Evolutionary conservation across 2,888 invertebrate genomes (phyloP).

Genomic region (Spicauda simplicius): DNA sequence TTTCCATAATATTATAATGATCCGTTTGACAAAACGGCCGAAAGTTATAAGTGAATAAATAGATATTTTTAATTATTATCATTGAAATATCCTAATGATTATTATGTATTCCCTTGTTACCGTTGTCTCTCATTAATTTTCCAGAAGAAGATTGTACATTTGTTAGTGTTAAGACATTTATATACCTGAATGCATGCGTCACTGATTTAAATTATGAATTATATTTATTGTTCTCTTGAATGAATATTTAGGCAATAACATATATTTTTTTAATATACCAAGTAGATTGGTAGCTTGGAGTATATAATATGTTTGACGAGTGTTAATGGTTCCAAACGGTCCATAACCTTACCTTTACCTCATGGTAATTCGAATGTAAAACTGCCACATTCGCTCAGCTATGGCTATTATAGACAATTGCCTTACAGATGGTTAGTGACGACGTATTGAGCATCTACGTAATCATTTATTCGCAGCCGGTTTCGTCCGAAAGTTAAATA

Average conservation of each 20-base stretch:
- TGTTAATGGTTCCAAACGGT: background rate
- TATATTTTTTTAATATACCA: slow-evolving; percentile 45
- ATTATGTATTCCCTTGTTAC: slow-evolving; percentile 10
- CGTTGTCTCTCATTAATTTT: background rate
- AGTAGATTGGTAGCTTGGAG: slow-evolving; percentile 40
- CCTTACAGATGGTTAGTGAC: slow-evolving; percentile 71
- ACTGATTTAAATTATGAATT: slow-evolving; percentile 26
- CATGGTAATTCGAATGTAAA: slow-evolving; percentile 5
- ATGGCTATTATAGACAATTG: slow-evolving; percentile 47
- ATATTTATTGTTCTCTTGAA: slow-evolving; percentile 40
- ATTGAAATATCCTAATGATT: background rate
- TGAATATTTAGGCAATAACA: slow-evolving; percentile 39
- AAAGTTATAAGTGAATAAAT: slow-evolving; percentile 3
- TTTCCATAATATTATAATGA: slow-evolving; percentile 5
- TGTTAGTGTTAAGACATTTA: slow-evolving; percentile 24
- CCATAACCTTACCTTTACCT: background rate
- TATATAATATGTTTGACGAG: slow-evolving; percentile 9
- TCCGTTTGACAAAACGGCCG: background rate
- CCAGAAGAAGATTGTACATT: slow-evolving; percentile 6
- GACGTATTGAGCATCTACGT: slow-evolving; percentile 49
- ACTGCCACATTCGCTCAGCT: slow-evolving; percentile 18
- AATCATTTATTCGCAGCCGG: slow-evolving; percentile 56
- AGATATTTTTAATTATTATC: background rate
- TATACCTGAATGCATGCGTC: slow-evolving; percentile 13
- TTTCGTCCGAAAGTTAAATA: slow-evolving; percentile 51